These are phyloP conservation scores for Megaleporinus macrocephalus DNA, from an alignment of 2,113 vertebrate species.

Conservation along the genomic window DNA sequence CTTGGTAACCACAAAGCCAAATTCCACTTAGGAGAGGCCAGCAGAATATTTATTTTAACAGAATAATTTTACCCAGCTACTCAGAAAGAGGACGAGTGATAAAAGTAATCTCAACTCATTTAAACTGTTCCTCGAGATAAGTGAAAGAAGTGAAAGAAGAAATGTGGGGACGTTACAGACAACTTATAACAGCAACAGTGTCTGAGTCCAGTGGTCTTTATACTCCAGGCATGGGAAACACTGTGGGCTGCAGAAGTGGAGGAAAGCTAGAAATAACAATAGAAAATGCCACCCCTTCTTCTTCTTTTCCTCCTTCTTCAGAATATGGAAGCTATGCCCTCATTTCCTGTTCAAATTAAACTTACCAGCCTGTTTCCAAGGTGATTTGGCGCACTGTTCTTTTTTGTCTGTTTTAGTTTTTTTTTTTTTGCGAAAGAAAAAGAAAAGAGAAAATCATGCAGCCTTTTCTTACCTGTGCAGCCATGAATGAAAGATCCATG, in stretches of 20 bases:
- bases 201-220: background rate
- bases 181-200: background rate
- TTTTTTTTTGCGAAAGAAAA: background rate
- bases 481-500: slow-evolving; percentile 98
- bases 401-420: background rate
- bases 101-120: background rate
- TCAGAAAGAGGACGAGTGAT: too few relatives aligned
- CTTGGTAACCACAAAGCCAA: too few relatives aligned
- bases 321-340: background rate
- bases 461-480: slow-evolving; percentile 84
- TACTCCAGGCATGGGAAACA: too few relatives aligned
- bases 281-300: background rate
- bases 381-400: too few relatives aligned
- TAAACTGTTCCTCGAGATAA: too few relatives aligned
- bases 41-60: too few relatives aligned
- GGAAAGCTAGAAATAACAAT: background rate
- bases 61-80: too few relatives aligned
- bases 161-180: background rate
- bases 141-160: background rate
- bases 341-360: background rate
- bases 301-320: background rate
- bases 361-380: background rate
- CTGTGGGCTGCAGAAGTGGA: background rate
- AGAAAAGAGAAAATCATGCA: background rate
- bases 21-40: too few relatives aligned